Conservation (phyloP, 2,113 vertebrate species). For the Indicator maculatus region DNA sequence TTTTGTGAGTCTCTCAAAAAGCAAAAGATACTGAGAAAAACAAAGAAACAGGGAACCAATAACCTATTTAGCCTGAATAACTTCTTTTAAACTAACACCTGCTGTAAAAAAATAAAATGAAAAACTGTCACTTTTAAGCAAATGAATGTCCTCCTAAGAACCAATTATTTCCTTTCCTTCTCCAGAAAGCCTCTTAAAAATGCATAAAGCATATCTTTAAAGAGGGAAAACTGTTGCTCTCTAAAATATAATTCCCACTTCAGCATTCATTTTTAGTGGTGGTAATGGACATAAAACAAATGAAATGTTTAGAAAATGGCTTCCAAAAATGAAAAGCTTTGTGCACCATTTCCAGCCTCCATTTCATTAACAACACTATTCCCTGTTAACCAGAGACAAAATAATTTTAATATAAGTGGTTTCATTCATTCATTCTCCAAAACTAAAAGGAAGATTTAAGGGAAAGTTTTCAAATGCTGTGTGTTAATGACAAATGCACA, state of each 20-base stretch:
- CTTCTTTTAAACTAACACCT: constrained; percentile 14
- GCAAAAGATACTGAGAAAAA: constrained; percentile 11
- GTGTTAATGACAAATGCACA: background rate
- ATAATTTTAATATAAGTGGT: background rate
- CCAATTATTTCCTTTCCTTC: constrained; percentile 27
- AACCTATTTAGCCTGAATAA: background rate
- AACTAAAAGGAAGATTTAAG: background rate
- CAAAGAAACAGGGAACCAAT: background rate
- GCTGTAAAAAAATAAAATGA: background rate
- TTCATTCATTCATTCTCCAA: background rate
- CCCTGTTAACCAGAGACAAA: constrained; percentile 2
- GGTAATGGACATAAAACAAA: constrained; percentile 56
- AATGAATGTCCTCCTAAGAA: constrained; percentile 51
- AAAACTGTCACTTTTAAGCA: constrained; percentile 40
- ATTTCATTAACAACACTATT: constrained; percentile 14
- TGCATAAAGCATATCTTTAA: constrained; percentile 55
- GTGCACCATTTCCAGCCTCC: background rate
- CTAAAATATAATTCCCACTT: constrained; percentile 47
- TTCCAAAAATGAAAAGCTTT: constrained; percentile 59
- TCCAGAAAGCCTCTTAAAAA: constrained; percentile 16
- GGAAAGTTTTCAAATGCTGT: background rate
- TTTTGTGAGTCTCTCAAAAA: background rate
- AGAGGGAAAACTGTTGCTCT: constrained; percentile 21
- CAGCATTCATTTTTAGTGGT: constrained; percentile 26
- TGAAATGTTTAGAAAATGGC: constrained; percentile 36